Percentiles rank a stretch among this genome's conserved stretches.
These are phyloP conservation scores for Brachionus plicatilis DNA, from an alignment of 1,140 invertebrate species.

Conservation along the genomic window DNA sequence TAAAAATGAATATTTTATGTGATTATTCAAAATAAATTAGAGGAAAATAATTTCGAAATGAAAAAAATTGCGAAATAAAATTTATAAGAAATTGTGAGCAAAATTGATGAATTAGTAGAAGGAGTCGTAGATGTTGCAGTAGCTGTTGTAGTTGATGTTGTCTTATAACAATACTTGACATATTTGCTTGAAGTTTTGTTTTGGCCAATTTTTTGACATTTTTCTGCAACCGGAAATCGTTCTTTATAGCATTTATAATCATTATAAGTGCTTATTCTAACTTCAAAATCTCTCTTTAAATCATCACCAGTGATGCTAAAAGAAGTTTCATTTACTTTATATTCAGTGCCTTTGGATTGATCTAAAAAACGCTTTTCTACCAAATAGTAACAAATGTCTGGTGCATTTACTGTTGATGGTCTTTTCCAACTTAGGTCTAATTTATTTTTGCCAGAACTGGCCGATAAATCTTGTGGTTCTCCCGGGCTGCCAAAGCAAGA, in stretches of 20 bases:
- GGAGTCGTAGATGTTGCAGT: no score
- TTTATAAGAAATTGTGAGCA: no score
- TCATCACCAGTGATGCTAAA: background rate
- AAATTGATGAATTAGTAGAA: no score
- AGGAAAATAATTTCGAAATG: no score
- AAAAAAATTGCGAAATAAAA: no score
- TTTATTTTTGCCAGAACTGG: background rate
- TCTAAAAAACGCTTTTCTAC: background rate
- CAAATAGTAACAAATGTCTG: constrained; percentile 25
- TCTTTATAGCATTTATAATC: constrained; percentile 6
- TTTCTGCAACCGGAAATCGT: background rate
- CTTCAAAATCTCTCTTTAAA: background rate
- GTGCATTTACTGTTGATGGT: background rate
- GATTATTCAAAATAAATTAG: no score
- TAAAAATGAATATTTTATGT: no score
- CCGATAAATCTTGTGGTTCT: background rate
- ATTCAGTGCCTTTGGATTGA: background rate
- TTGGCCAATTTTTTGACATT: background rate
- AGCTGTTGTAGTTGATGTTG: no score
- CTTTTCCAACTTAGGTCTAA: background rate
- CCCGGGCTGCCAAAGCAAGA: background rate
- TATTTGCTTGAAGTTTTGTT: background rate
- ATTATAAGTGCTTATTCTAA: background rate
- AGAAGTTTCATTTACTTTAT: background rate
- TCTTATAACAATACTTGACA: background rate